Evolutionary conservation across 2,113 vertebrate species (phyloP), one percentile per base, ranked within the genome.

Genomic region (Pagrus major): DNA sequence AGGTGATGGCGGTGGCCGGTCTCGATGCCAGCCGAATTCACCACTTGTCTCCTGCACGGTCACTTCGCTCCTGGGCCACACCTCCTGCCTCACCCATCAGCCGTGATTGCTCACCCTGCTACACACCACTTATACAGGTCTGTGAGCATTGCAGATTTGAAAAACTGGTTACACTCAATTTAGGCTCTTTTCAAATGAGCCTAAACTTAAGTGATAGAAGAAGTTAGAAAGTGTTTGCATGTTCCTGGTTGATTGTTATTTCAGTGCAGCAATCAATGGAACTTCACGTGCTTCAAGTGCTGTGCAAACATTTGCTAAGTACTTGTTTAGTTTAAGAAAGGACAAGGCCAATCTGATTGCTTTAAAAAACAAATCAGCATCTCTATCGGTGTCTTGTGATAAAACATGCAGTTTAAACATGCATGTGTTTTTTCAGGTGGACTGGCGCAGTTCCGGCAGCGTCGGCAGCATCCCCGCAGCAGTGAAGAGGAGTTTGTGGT

Each of bases 1-100:
- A 99, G 98, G 96, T 99, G 60, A 98, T 97, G 97, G 97, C 96
- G 0, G 96, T 98, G 21, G 97, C 97, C 0, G 97, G 97, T 60
- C 92, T 99, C n/a, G 97, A 99, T 78, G 94, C 96, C 70, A 97
- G 95, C 86, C 96, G 95, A 92, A 92, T 96, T 39, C 96, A 96
- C 25, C 95, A 94, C 41, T 93, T 96, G 67, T 99, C 98, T 0
- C 97, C 98, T 0, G 96, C 96, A 14, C 96, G 96, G 61, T 99
- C 98, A 0, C 95, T 96, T 0, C 94, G 95, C 51, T 98, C 97
- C 1, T 99, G 98, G 98, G 97, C 95, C 78, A 99, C 98, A 0
- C 98, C 97, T 0, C 97, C 98, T 0, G 95, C 96, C 2, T 98
- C 97, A 2, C 98, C 98, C 29, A 94, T 95, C 14, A 94, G 87